Base-by-base conservation (phyloP, 2,113 vertebrate genomes). In the Albula glossodonta region DNA sequence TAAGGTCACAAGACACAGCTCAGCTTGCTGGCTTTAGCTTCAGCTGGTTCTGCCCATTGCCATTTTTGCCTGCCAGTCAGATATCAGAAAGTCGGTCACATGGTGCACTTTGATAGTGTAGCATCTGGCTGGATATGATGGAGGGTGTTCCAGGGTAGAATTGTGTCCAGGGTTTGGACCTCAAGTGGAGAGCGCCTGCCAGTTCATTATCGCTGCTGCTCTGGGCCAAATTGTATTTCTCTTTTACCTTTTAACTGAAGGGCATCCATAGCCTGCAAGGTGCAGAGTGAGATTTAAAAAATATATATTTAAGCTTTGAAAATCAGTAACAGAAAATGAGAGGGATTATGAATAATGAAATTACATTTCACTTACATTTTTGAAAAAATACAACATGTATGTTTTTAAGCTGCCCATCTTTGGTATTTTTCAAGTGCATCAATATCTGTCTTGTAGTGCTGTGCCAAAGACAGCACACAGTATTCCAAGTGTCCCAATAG, bases 191-290 rank as follows among this genome's bases (percentile, higher is more conserved):
- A n/a, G 6, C 5, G 51, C n/a, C 5, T 51, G 51, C 52, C 80
- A 82, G 51, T 82, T 82, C 17, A 82, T 82, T 82, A 82, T 82
- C 51, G 25, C 10, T 52, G 25, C 50, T 5, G 51, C 51, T 50
- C 51, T 4, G 51, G 12, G 52, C 51, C 80, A 53, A 82, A 82
- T 53, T 0, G 19, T 56, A 52, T 31, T 25, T 51, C n/a, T 11
- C 11, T 53, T 82, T 82, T 25, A 82, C 80, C n/a, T 53, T 82
- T 82, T 9, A 82, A n/a, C 80, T 82, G 80, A 82, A 82, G 80
- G 51, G 52, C 51, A 52, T 3, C 9, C 17, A 51, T 81, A n/a
- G 8, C n/a, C 80, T 4, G 13, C 51, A 25, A 53, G 22, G 22
- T 53, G 51, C 52, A n/a, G 41, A 50, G 19, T 13, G 48, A 79